Evolutionary conservation across 2,797 vertebrate species (phyloP), one percentile per base, ranked within the genome.

Genomic region (Acrocephalus scirpaceus): DNA sequence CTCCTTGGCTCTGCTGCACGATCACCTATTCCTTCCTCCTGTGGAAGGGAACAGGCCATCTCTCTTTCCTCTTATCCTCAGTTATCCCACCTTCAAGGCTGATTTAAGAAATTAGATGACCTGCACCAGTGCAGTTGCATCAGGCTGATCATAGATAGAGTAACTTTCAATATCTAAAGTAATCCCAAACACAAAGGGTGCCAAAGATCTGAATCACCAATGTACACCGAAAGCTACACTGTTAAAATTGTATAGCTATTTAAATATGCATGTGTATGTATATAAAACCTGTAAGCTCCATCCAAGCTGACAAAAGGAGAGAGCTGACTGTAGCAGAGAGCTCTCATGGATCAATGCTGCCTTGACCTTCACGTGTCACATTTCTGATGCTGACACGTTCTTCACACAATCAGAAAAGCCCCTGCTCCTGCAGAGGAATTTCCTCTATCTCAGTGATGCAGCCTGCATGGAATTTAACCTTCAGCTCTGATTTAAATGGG

Each of bases 301-400:
- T 89, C 58, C 72, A 64, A 71, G 40, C 69, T 69, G 57, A 36
- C 67, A 48, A 48, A 48, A 90, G 61, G 61, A 76, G 74, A 82
- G 27, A 69, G 66, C 83, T 93, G 90, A 76, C 25, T 64, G 56
- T 19, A 40, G 92, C 66, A 91, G 51, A 79, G 19, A 53, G 60
- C 44, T 86, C 92, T 86, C 58, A 5, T 9, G 25, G 64, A 75
- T 94, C 91, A 64, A 25, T 83, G 86, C 56, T 66, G 30, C 81
- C 58, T 81, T 92, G 73, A 87, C 86, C 70, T 94, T 90, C 86
- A 34, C 2, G 9, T 54, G 65, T 44, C 70, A 66, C 1, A 11
- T 75, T 95, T 95, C 80, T 89, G 84, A 95, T 86, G 90, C 81
- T 42, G 86, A 72, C 93, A 92, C 22, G 18, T 61, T 95, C 81